Evolutionary conservation across 2,888 invertebrate species (phyloP).

Genomic region (Colletes collaris): DNA sequence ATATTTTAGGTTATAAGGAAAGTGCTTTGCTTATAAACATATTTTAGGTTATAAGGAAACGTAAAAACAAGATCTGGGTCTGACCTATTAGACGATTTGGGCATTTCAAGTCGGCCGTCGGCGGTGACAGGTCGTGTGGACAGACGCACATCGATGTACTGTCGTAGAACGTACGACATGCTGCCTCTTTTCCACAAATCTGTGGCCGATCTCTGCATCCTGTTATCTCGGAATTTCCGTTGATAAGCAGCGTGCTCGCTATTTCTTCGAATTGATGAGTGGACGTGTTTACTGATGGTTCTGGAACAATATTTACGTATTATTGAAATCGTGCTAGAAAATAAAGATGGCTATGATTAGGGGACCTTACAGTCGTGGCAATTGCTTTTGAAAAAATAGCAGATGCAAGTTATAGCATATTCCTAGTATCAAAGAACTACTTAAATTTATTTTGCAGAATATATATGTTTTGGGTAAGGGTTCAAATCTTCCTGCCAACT

Average conservation of each 20-base stretch:
- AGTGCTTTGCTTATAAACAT: not conserved
- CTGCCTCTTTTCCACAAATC: slow-evolving; percentile 87
- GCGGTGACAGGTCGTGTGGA: slow-evolving; percentile 87
- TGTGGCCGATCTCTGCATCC: slow-evolving; percentile 79
- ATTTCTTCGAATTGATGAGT: slow-evolving; percentile 60
- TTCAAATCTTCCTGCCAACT: too few relatives aligned
- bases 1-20: not conserved
- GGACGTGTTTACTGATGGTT: slow-evolving; percentile 57
- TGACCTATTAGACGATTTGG: slow-evolving; percentile 86
- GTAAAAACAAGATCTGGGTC: not conserved
- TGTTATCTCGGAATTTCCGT: slow-evolving; percentile 65
- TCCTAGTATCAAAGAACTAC: too few relatives aligned
- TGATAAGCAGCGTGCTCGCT: slow-evolving; percentile 57
- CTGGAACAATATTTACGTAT: slow-evolving; percentile 63
- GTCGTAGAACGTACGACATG: slow-evolving; percentile 85
- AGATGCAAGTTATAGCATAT: too few relatives aligned
- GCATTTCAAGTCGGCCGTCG: slow-evolving; percentile 86
- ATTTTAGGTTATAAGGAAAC: too few relatives aligned
- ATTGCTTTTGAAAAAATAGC: too few relatives aligned
- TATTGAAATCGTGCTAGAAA: slow-evolving; percentile 18
- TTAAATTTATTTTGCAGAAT: too few relatives aligned
- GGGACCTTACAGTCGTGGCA: too few relatives aligned
- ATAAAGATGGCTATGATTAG: not conserved
- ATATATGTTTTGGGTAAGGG: too few relatives aligned
- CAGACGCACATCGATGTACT: slow-evolving; percentile 87